Conservation (phyloP, 2,888 invertebrate species). For the Dynastes hyllus region DNA sequence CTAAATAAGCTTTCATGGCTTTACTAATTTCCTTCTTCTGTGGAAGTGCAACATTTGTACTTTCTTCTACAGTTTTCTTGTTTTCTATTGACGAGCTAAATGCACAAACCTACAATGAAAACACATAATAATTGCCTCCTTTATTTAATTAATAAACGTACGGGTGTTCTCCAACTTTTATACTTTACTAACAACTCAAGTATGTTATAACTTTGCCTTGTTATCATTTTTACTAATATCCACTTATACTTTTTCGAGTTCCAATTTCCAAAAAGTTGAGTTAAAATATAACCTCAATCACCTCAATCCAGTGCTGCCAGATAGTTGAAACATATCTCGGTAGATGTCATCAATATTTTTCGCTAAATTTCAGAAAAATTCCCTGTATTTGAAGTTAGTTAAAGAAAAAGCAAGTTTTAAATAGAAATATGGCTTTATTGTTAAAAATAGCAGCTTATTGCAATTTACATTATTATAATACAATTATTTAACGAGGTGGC, state of each 20-base stretch:
- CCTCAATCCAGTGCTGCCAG: too few relatives aligned
- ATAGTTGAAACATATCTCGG: too few relatives aligned
- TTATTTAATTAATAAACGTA: slow-evolving; percentile 7
- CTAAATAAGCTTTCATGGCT: slow-evolving; percentile 92
- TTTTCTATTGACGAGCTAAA: slow-evolving; percentile 6
- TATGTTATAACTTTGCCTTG: slow-evolving; percentile 6
- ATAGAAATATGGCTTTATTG: too few relatives aligned
- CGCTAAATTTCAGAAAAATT: too few relatives aligned
- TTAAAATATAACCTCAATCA: too few relatives aligned
- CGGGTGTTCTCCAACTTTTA: slow-evolving; percentile 33
- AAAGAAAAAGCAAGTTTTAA: too few relatives aligned
- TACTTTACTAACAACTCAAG: slow-evolving; percentile 12
- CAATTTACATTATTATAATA: not conserved
- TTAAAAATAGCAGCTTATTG: too few relatives aligned
- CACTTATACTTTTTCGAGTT: too few relatives aligned
- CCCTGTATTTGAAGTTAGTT: too few relatives aligned
- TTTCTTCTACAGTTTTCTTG: not conserved
- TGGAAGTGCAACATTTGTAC: slow-evolving; percentile 36
- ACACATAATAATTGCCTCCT: not conserved
- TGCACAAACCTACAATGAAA: slow-evolving; percentile 15
- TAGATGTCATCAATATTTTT: too few relatives aligned
- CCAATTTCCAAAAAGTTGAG: too few relatives aligned
- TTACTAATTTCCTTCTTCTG: slow-evolving; percentile 76
- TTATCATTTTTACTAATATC: slow-evolving; percentile 25
- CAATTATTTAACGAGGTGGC: too few relatives aligned